phyloP scores from a whole-genome alignment of 2,797 vertebrate species.

The Adrianichthys oophorus region DNA sequence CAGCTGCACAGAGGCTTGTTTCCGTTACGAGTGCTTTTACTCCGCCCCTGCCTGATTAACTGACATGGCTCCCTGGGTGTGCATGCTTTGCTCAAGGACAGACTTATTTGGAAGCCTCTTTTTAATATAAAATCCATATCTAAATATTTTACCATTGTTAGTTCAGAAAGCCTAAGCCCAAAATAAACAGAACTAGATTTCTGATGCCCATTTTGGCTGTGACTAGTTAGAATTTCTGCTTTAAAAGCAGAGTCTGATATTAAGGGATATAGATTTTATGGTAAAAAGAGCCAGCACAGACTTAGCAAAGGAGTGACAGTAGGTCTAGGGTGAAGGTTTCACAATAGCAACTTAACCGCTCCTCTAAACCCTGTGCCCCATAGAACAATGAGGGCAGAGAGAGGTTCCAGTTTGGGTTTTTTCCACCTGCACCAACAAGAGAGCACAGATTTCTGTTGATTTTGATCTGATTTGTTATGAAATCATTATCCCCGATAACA shows the following conservation, averaged over 20 bases:
- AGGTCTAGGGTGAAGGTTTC: conserved; percentile 22
- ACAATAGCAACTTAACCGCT: conserved; percentile 10
- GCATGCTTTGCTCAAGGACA: conserved; percentile 20
- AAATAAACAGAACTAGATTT: too few relatives aligned
- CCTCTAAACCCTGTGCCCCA: conserved; percentile 1
- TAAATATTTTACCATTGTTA: too few relatives aligned
- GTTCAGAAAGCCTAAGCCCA: too few relatives aligned
- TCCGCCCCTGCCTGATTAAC: conserved; percentile 26
- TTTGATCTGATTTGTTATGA: conserved; percentile 34
- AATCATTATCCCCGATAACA: conserved; percentile 38
- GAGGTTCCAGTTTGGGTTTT: neutral
- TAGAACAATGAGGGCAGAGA: neutral
- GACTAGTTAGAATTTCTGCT: too few relatives aligned
- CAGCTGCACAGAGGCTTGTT: conserved; percentile 58
- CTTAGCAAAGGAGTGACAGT: conserved; percentile 13
- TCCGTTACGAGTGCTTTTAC: conserved; percentile 29
- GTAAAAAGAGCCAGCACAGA: too few relatives aligned
- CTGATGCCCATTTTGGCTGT: too few relatives aligned
- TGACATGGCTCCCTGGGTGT: conserved; percentile 43
- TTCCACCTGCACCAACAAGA: conserved; percentile 7
- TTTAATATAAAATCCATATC: too few relatives aligned
- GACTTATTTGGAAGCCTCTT: conserved; percentile 16
- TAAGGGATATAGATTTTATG: too few relatives aligned
- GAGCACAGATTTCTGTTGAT: conserved; percentile 9
- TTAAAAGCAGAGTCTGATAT: too few relatives aligned